Conservation (phyloP, 2,113 vertebrate species). For the Prinia subflava region DNA sequence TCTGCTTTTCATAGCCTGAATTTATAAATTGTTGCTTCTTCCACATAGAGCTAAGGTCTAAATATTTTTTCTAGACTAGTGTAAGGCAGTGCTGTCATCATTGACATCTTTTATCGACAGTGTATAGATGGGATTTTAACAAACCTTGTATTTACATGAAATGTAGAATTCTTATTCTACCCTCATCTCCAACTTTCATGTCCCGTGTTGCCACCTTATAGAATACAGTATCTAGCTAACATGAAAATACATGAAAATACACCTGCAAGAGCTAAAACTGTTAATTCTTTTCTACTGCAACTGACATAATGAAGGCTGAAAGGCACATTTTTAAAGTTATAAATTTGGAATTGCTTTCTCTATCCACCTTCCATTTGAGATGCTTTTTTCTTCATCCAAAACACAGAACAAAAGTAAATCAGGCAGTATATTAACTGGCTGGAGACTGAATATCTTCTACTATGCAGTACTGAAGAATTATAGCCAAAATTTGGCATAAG, state of each 20-base stretch:
- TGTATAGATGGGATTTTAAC: not conserved
- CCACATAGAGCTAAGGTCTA: not conserved
- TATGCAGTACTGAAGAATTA: slow-evolving; percentile 30
- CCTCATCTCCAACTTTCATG: not conserved
- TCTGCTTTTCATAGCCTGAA: not conserved
- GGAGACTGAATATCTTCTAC: not conserved
- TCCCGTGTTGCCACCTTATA: not conserved
- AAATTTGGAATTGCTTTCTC: not conserved
- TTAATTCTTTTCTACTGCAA: not conserved
- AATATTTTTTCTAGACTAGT: not conserved
- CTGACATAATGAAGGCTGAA: not conserved
- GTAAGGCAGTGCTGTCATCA: not conserved
- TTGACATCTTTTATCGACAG: not conserved
- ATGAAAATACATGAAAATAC: not conserved
- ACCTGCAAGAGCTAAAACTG: not conserved
- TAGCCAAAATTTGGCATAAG: slow-evolving; percentile 44
- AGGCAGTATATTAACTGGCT: slow-evolving; percentile 8
- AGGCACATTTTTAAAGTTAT: not conserved
- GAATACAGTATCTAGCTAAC: not conserved
- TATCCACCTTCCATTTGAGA: not conserved
- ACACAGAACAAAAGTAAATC: not conserved
- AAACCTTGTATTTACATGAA: not conserved
- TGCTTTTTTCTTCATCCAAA: not conserved
- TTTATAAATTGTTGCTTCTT: not conserved
- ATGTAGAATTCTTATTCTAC: not conserved